Evolutionary conservation across 2,888 invertebrate species (phyloP), one percentile per base, ranked within the genome.

Genomic region (Torymus aiolomorphi): DNA sequence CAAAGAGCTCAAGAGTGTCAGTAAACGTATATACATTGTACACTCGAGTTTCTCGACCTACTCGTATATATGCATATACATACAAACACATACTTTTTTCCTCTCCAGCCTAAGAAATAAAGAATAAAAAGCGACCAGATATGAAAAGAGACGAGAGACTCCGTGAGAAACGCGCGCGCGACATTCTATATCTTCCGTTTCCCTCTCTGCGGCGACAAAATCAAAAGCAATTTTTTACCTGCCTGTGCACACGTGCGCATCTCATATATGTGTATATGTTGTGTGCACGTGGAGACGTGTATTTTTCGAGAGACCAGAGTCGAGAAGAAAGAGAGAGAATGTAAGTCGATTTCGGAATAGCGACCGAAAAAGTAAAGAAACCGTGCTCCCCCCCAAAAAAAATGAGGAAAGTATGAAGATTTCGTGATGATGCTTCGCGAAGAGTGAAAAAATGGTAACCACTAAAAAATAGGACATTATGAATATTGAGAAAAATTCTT

Each of bases 221-320:
- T 86, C 86, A 86, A 86, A 86, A 86, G 83, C 81, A 85, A 84
- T 82, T 84, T 86, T 85, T 84, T 81, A 80, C 73, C 80, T 69
- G 66, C 67, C 66, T 69, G 59, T 52, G 63, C 52, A 49, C 54
- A 70, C 63, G 59, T 31, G 69, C 54, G 54, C 54, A 70, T 70
- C 42, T 42, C 56, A 65, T 18, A 24, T 52, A 42, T 56, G 20
- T 56, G 2, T 51, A n/a, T 42, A 20, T 20, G 31, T 31, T 5
- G 31, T 31, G 31, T 2, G 31, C 31, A 31, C 31, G 2, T 75
- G 66, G 20, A 57, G 10, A 24, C n/a, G 56, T 31, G 31, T 59
- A 75, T 67, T 67, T 67, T 52, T 49, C 5, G 24, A 59, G 20
- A 20, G n/a, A 10, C 63, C 49, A 69, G n/a, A 61, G 8, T 16